Evolutionary conservation across 64 coral and sea anemone species (phyloP).

Genomic region (Anthopleura sola): DNA sequence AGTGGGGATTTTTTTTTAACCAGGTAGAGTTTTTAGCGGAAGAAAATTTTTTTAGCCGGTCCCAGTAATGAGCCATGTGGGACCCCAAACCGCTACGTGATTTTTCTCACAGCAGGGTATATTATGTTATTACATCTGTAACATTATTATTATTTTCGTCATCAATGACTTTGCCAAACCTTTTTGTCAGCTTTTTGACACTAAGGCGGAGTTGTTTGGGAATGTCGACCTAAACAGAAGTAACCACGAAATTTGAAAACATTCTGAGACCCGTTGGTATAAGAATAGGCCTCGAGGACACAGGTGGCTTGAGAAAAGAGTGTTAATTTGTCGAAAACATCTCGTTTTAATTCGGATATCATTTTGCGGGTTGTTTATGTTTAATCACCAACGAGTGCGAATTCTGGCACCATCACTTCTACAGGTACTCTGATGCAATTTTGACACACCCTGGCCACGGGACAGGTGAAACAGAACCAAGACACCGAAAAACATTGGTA

Average conservation of each 20-base stretch:
- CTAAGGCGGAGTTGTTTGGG: not conserved
- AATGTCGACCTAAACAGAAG: not conserved
- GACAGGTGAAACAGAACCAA: not conserved
- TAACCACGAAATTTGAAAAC: not conserved
- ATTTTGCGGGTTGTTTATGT: not conserved
- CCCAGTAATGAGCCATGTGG: not conserved
- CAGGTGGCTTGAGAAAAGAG: not conserved
- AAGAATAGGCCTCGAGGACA: not conserved
- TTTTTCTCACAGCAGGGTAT: not conserved
- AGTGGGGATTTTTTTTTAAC: not conserved
- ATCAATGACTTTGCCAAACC: not conserved
- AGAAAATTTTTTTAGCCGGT: not conserved
- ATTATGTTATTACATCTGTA: not conserved
- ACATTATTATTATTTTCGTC: not conserved
- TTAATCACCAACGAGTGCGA: not conserved
- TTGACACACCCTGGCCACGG: conserved; percentile 1
- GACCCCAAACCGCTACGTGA: not conserved
- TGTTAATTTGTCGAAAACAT: not conserved
- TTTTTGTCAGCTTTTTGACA: not conserved
- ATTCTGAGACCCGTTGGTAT: not conserved
- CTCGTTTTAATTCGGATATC: not conserved
- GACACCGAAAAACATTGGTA: not conserved
- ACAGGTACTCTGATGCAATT: not conserved
- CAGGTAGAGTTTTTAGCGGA: not conserved
- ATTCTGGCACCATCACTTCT: not conserved